A percentile compares a stretch with the other conserved stretches of the same genome.
Evolutionary conservation across 2,113 vertebrate species (phyloP).

Genomic region (Albula glossodonta): DNA sequence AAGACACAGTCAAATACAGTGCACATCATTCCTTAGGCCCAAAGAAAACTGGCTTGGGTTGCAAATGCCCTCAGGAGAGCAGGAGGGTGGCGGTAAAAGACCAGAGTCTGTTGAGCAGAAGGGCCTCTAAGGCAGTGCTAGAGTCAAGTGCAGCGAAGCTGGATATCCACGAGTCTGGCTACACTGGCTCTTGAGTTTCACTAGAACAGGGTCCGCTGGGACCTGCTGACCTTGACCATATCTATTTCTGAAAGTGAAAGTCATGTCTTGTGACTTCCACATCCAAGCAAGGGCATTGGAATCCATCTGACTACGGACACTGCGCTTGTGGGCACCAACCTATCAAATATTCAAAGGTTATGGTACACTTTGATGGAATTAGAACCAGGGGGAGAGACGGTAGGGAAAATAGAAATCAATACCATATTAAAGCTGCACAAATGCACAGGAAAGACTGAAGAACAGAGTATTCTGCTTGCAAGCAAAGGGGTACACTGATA

Average conservation of each 20-base stretch:
- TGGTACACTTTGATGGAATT: conserved; percentile 31
- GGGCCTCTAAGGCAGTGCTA: background rate
- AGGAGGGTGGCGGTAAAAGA: background rate
- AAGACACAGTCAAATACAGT: background rate
- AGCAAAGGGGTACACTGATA: background rate
- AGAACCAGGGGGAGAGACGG: conserved; percentile 47
- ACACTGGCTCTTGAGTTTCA: background rate
- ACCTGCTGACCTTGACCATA: background rate
- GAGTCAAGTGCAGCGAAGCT: background rate
- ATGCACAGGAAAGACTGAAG: background rate
- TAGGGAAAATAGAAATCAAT: conserved; percentile 47
- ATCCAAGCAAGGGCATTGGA: conserved; percentile 19
- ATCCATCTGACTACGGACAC: conserved; percentile 1
- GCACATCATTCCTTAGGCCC: background rate
- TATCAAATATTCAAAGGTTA: conserved; percentile 46
- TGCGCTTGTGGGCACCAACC: conserved; percentile 21
- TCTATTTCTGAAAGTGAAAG: conserved; percentile 31
- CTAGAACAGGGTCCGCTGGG: background rate
- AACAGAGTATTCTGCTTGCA: background rate
- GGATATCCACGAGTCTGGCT: background rate
- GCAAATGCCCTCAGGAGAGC: background rate
- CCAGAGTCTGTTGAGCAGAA: background rate
- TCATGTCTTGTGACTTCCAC: conserved; percentile 24
- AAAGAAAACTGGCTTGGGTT: background rate
- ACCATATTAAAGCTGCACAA: conserved; percentile 1